Percentiles rank a stretch among this genome's conserved stretches.
These are phyloP conservation scores for Henricia sp. DNA, from an alignment of 53 echinoderm and acorn worm genomes.

Conservation along the genomic window DNA sequence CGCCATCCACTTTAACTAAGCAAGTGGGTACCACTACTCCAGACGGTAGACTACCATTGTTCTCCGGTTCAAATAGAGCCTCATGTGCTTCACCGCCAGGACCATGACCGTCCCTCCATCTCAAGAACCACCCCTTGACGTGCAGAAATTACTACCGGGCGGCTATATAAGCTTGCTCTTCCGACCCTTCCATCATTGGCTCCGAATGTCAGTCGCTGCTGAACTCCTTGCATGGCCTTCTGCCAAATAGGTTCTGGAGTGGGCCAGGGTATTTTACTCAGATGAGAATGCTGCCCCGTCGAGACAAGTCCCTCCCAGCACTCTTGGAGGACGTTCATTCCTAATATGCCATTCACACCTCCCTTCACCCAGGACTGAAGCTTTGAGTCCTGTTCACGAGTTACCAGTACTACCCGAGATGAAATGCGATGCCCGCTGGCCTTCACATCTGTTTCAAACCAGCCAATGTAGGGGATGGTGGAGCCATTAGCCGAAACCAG, in stretches of 20 bases:
- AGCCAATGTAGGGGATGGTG: conserved; percentile 49
- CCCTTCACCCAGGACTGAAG: not conserved
- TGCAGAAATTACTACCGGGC: not conserved
- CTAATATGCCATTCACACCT: conserved; percentile 15
- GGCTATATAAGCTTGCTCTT: not conserved
- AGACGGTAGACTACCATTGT: not conserved
- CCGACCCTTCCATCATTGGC: not conserved
- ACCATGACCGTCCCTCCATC: too few species aligned
- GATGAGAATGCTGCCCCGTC: not conserved
- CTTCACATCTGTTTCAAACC: conserved; percentile 22
- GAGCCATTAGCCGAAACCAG: conserved; percentile 46
- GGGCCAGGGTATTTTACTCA: conserved; percentile 30
- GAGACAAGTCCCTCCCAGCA: conserved; percentile 40
- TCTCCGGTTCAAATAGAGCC: not conserved
- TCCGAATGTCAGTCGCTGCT: not conserved
- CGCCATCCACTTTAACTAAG: not conserved
- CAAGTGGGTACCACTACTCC: not conserved
- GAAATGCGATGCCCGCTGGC: not conserved
- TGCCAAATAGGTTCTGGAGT: conserved; percentile 42
- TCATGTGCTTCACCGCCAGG: too few species aligned
- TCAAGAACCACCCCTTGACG: too few species aligned
- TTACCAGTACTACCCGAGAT: conserved; percentile 31
- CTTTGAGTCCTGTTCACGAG: not conserved
- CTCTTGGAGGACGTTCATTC: conserved; percentile 46
- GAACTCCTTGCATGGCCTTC: conserved; percentile 38